Evolutionary conservation across 2,888 invertebrate genomes (phyloP).

Genomic region (Therioaphis trifolii): DNA sequence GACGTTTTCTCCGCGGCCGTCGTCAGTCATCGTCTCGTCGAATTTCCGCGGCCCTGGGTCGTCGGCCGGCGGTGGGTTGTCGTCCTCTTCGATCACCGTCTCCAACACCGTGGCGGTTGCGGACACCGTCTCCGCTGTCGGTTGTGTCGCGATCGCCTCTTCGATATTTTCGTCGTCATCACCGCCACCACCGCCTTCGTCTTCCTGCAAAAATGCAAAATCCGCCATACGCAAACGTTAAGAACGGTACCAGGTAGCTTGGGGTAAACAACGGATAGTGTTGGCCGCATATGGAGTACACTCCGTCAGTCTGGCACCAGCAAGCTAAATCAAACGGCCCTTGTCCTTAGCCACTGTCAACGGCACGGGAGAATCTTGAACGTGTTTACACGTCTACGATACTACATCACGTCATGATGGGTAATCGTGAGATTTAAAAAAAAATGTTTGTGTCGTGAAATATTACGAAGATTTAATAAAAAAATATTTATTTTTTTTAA

Average conservation of each 20-base stretch:
- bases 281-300: too few relatives aligned
- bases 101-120: not conserved
- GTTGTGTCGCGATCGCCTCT: not conserved
- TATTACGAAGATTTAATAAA: too few relatives aligned
- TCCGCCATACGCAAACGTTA: not conserved
- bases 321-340: too few relatives aligned
- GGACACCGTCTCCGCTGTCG: not conserved
- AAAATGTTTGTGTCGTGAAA: too few relatives aligned
- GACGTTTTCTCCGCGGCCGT: not conserved
- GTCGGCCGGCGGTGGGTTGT: not conserved
- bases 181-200: not conserved
- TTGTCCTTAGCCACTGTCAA: too few relatives aligned
- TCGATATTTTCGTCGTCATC: not conserved
- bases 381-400: too few relatives aligned
- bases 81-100: conserved; percentile 50
- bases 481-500: too few relatives aligned
- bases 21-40: not conserved
- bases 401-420: too few relatives aligned
- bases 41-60: not conserved
- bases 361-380: too few relatives aligned
- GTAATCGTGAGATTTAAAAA: too few relatives aligned
- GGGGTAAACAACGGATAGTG: not conserved
- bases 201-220: conserved; percentile 3
- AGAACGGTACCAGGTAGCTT: too few relatives aligned
- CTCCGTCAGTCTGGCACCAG: too few relatives aligned